Base-by-base conservation (phyloP, 2,797 vertebrate species). In the Sandelia bainsii region DNA sequence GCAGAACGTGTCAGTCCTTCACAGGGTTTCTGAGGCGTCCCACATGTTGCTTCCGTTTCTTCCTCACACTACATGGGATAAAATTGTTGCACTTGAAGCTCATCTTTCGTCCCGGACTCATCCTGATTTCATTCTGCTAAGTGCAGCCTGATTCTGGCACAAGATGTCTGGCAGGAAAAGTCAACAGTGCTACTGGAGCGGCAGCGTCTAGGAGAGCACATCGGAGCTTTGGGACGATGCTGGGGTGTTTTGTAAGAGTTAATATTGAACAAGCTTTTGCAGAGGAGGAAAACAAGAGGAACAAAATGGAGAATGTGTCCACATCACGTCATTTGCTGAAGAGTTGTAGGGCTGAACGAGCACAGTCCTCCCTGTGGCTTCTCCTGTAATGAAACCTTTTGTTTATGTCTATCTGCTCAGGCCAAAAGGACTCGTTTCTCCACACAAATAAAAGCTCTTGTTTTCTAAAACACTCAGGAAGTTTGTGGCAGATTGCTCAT, bases 381-480 rank as follows among this genome's bases (percentile, higher is more conserved):
- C 53, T 27, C 27, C 54, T n/a, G 20, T 71, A 57, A 81, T 58
- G 50, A 67, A 65, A 71, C 20, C 12, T 40, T 66, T 65, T 71
- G 48, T 79, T 75, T 48, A 17, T 8, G 67, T 75, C 58, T 51
- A 57, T 59, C n/a, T n/a, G n/a, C n/a, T n/a, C n/a, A n/a, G n/a
- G n/a, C n/a, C n/a, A n/a, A n/a, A n/a, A n/a, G n/a, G n/a, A n/a
- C n/a, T n/a, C 27, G 5, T 61, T 37, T 73, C 51, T n/a, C 32
- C 22, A n/a, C 63, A 62, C 65, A 25, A 37, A 56, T 78, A 53
- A 39, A 57, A 7, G 8, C 17, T 20, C 5, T 25, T 32, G 3
- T 61, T 39, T 77, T 3, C n/a, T 0, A 9, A 27, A 12, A 53
- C 76, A 64, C 58, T 75, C 62, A 65, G 65, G 76, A 68, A 39